Evolutionary conservation across 2,888 invertebrate species (phyloP).

Genomic region (Eupsilia transversa): DNA sequence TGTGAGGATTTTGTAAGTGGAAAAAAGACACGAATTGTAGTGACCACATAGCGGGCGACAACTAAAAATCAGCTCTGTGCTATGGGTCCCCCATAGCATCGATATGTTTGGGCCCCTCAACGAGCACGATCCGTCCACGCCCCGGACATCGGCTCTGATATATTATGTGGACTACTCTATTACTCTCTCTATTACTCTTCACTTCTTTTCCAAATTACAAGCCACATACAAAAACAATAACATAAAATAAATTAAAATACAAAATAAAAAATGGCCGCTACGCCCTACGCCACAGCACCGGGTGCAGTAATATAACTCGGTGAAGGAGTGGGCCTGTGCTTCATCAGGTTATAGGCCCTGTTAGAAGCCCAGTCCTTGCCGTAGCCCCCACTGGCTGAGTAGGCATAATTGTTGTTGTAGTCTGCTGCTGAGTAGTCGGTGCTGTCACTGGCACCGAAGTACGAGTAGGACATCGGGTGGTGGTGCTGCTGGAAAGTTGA

Average conservation of each 20-base stretch:
- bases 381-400: constrained; percentile 83
- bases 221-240: background rate
- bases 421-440: constrained; percentile 83
- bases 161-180: no score
- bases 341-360: constrained; percentile 83
- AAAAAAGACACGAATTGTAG: background rate
- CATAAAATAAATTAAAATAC: background rate
- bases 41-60: no score
- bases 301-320: constrained; percentile 86
- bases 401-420: constrained; percentile 82
- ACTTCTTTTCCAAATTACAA: no score
- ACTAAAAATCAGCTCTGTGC: no score
- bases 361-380: constrained; percentile 88
- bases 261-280: constrained; percentile 7
- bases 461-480: constrained; percentile 83
- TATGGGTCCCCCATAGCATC: no score
- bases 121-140: no score
- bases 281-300: constrained; percentile 75
- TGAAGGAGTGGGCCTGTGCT: constrained; percentile 79
- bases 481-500: constrained; percentile 74
- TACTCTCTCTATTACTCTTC: no score
- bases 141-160: no score
- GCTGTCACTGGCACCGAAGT: constrained; percentile 83
- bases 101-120: no score
- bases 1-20: background rate